These are phyloP conservation scores for Scartelaos histophorus DNA, from an alignment of 2,113 vertebrate species.

Conservation along the genomic window DNA sequence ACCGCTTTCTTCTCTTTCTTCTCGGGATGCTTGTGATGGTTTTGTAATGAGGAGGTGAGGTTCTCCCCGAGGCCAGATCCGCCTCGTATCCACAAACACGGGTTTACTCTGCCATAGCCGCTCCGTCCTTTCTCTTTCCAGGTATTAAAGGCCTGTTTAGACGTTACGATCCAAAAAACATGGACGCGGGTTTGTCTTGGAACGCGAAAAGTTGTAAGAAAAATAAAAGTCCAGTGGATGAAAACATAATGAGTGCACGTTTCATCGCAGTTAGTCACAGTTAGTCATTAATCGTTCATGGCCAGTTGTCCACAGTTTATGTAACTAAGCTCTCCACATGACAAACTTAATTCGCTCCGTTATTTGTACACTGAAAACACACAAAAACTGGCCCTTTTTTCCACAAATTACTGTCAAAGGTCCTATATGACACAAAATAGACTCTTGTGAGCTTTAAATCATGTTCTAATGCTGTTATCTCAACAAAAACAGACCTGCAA, in stretches of 20 bases:
- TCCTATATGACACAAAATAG: too few relatives aligned
- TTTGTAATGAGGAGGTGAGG: slow-evolving; percentile 73
- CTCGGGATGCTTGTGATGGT: slow-evolving; percentile 52
- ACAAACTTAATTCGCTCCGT: slow-evolving; percentile 27
- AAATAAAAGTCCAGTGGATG: slow-evolving; percentile 18
- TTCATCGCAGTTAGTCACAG: slow-evolving; percentile 11
- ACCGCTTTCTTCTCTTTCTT: slow-evolving; percentile 66
- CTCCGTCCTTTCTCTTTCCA: slow-evolving; percentile 20
- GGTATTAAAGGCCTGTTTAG: slow-evolving; percentile 40
- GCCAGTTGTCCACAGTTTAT: slow-evolving; percentile 33
- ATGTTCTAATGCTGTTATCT: not conserved
- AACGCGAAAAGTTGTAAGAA: not conserved
- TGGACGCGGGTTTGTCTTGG: too few relatives aligned
- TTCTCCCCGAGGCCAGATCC: slow-evolving; percentile 38
- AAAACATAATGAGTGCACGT: slow-evolving; percentile 5
- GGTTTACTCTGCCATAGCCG: not conserved
- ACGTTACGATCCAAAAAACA: too few relatives aligned
- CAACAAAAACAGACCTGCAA: not conserved
- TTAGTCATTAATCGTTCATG: slow-evolving; percentile 10
- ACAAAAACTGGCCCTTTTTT: not conserved
- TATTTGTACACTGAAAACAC: slow-evolving; percentile 23
- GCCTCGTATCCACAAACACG: slow-evolving; percentile 27
- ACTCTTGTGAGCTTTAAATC: too few relatives aligned
- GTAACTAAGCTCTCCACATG: slow-evolving; percentile 36
- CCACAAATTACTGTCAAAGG: too few relatives aligned